Percentiles rank a stretch among this genome's conserved stretches.
These are phyloP conservation scores for Anagrus nilaparvatae DNA, from an alignment of 1,140 invertebrate genomes.

Conservation along the genomic window DNA sequence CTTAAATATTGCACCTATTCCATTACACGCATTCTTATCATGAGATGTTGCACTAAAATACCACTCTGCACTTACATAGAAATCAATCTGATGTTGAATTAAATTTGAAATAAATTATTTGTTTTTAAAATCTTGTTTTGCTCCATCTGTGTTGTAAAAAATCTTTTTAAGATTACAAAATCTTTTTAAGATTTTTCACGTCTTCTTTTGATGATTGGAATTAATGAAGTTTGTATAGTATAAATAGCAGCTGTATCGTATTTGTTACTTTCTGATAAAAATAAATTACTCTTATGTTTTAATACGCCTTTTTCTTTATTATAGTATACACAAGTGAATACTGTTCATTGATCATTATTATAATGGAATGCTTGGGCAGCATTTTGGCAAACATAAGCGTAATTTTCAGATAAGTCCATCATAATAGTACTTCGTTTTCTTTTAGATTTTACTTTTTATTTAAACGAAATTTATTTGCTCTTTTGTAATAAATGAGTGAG, in stretches of 20 bases:
- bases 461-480: no score
- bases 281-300: not conserved
- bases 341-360: not conserved
- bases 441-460: no score
- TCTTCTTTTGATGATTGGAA: no score
- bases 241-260: not conserved
- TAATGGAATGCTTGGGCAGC: conserved; percentile 2
- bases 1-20: conserved; percentile 9
- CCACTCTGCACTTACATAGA: no score
- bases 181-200: not conserved
- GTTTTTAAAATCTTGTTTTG: not conserved
- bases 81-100: no score
- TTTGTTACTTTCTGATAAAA: not conserved
- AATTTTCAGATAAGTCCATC: conserved; percentile 14
- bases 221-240: not conserved
- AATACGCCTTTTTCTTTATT: not conserved
- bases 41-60: no score
- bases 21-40: conserved; percentile 8
- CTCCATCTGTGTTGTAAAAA: not conserved
- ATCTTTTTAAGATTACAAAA: not conserved
- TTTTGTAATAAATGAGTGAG: no score
- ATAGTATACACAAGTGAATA: not conserved
- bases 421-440: no score
- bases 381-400: conserved; percentile 21
- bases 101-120: no score